Percentiles rank a stretch among this genome's conserved stretches.
These are phyloP conservation scores for Enoplolaimus lenunculus DNA, from an alignment of 2,888 invertebrate species.

Conservation along the genomic window DNA sequence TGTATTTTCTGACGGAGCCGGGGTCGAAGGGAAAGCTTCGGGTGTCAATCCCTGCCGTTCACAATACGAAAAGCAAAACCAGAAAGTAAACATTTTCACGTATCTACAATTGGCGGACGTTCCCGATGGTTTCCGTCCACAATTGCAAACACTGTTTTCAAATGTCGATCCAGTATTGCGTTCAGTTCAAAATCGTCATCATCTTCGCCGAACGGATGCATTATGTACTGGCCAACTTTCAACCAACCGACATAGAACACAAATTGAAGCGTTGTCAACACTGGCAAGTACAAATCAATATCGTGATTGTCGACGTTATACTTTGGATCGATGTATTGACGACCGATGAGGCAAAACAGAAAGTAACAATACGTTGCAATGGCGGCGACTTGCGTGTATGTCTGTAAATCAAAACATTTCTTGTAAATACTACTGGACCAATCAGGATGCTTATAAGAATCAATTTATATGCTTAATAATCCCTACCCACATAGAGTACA, in stretches of 20 bases:
- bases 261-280: constrained; percentile 43
- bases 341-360: constrained; percentile 36
- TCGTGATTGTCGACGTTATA: constrained; percentile 25
- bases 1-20: too few species aligned
- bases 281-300: constrained; percentile 39
- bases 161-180: constrained; percentile 13
- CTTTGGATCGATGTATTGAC: constrained; percentile 34
- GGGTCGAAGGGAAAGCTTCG: too few species aligned
- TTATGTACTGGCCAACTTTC: constrained; percentile 34
- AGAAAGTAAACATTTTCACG: too few species aligned
- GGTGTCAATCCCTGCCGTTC: too few species aligned
- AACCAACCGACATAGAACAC: constrained; percentile 45
- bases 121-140: background rate
- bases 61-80: too few species aligned
- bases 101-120: background rate
- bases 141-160: constrained; percentile 4
- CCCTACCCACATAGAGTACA: too few species aligned
- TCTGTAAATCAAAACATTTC: background rate
- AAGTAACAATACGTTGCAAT: constrained; percentile 38
- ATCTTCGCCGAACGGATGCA: constrained; percentile 15
- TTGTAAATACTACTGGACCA: too few species aligned
- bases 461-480: too few species aligned
- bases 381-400: constrained; percentile 36
- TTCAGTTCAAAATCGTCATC: constrained; percentile 18
- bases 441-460: too few species aligned